These are phyloP conservation scores for Plestiodon gilberti DNA, from an alignment of 2,113 vertebrate genomes.

Conservation along the genomic window DNA sequence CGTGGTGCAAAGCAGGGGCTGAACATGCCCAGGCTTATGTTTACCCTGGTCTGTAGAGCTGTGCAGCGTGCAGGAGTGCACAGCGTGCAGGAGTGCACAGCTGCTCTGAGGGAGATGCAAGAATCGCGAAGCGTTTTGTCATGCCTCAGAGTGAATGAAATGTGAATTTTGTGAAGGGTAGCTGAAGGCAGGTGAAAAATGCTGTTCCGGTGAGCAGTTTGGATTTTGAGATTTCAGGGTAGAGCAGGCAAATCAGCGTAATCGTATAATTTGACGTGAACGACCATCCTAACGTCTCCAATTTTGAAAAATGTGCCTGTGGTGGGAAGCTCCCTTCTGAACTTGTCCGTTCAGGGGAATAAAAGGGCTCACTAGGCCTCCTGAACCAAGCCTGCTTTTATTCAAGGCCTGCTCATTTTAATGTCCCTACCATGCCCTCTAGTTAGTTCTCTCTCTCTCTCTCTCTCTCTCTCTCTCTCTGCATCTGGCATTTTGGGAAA, in stretches of 20 bases:
- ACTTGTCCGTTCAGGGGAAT: not conserved
- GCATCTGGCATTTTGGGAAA: not conserved
- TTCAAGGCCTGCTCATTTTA: not conserved
- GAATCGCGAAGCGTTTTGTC: not conserved
- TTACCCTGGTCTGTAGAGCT: not conserved
- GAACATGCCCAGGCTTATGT: not conserved
- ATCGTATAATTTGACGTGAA: not conserved
- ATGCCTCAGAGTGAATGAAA: no score
- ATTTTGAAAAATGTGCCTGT: not conserved
- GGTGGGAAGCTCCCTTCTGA: not conserved
- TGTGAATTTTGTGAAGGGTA: not conserved
- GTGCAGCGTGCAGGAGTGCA: accelerated
- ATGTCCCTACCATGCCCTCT: not conserved
- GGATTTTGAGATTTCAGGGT: accelerated
- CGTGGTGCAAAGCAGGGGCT: no score
- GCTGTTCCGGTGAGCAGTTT: accelerated
- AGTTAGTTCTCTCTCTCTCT: not conserved
- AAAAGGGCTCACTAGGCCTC: not conserved
- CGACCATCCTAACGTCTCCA: not conserved
- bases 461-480: not conserved
- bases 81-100: not conserved
- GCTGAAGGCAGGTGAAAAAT: accelerated
- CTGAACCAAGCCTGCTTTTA: not conserved
- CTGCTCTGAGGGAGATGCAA: not conserved
- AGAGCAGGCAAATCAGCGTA: accelerated